Evolutionary conservation across 1,140 invertebrate species (phyloP).

Genomic region (Drosophila paulistorum): DNA sequence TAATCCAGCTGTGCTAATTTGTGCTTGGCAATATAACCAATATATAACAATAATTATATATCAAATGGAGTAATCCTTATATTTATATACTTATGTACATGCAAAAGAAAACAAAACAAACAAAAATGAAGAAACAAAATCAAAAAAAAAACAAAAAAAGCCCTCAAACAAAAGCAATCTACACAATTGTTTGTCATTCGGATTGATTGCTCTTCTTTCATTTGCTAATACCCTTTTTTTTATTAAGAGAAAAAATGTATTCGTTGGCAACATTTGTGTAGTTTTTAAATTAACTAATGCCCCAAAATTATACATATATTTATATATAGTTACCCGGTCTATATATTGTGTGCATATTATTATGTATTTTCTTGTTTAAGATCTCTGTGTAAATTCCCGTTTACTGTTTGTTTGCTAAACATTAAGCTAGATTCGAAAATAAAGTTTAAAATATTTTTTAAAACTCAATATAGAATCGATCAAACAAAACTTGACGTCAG

Average conservation of each 20-base stretch:
- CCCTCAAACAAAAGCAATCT: constrained; percentile 9
- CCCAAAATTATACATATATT: constrained; percentile 9
- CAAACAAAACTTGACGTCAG: too few relatives aligned
- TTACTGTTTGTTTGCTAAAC: constrained; percentile 64
- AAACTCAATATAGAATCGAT: not conserved
- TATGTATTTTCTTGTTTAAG: constrained; percentile 57
- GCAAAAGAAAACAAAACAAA: not conserved
- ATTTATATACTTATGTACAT: constrained; percentile 38
- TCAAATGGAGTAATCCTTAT: constrained; percentile 35
- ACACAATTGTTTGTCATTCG: not conserved
- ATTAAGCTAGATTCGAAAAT: constrained; percentile 56
- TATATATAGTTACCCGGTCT: constrained; percentile 25
- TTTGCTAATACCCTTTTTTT: not conserved
- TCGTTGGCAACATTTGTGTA: constrained; percentile 34
- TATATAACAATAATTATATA: constrained; percentile 24
- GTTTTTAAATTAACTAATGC: constrained; percentile 50
- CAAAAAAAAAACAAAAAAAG: constrained; percentile 17
- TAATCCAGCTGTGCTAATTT: constrained; percentile 29
- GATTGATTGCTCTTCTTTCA: not conserved
- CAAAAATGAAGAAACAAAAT: constrained; percentile 13
- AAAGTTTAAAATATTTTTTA: constrained; percentile 60
- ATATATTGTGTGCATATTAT: constrained; percentile 52
- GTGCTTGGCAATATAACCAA: constrained; percentile 34
- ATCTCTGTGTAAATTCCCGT: constrained; percentile 75
- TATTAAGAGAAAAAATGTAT: not conserved